phyloP scores from a whole-genome alignment of 2,797 vertebrate species.

The Phrynocephalus vlangalii region DNA sequence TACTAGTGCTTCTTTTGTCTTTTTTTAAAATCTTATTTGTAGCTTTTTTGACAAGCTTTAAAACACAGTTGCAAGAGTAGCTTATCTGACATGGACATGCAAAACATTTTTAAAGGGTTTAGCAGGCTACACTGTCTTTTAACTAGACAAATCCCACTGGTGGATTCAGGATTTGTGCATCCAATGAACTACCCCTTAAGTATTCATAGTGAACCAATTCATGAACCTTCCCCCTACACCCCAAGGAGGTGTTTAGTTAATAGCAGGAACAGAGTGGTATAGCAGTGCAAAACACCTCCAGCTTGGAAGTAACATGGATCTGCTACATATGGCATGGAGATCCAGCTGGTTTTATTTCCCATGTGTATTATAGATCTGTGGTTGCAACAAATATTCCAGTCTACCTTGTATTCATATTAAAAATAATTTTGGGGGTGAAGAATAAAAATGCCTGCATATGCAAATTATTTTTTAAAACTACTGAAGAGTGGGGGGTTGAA shows the following conservation, averaged over 20 bases:
- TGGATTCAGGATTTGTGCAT: too few species aligned
- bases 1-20: neutral
- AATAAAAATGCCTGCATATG: neutral
- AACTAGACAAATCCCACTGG: too few species aligned
- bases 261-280: too few species aligned
- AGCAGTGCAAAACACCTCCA: too few species aligned
- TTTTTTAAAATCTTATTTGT: neutral
- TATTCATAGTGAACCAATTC: too few species aligned
- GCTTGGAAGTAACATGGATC: neutral
- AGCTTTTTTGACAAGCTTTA: neutral
- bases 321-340: neutral
- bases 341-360: neutral
- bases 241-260: too few species aligned
- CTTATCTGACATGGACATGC: neutral
- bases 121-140: too few species aligned
- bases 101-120: neutral
- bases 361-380: neutral
- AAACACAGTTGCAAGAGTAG: neutral
- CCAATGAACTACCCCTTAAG: too few species aligned
- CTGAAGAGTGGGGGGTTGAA: neutral
- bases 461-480: neutral
- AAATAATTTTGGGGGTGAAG: neutral
- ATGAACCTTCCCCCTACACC: too few species aligned
- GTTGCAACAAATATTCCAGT: neutral
- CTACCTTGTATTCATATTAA: neutral